Evolutionary conservation across 2,888 invertebrate genomes (phyloP), one percentile per base, ranked within the genome.

Genomic region (Apomyelois bistriatella): DNA sequence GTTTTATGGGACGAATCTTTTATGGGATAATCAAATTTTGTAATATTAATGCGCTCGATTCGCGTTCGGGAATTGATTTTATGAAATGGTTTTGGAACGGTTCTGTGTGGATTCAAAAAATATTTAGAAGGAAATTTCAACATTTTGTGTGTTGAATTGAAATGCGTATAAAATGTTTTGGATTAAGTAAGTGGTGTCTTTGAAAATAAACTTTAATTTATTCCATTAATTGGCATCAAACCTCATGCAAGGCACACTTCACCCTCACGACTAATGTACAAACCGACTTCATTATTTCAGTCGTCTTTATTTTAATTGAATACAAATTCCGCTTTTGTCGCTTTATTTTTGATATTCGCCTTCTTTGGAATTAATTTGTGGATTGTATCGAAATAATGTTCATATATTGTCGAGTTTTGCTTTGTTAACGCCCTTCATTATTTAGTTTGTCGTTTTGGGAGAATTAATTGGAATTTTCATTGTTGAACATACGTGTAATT

Each of bases 11-110:
- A 76, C 81, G 85, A 85, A 82, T 87, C 87, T 89, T 90, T 90
- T 88, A 90, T 86, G 81, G 84, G 86, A 89, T 89, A 90, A 90
- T 90, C 87, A 89, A 90, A 90, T 89, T 89, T 87, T 88, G 86
- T 85, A 82, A 82, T 87, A 87, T 88, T 88, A 89, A 89, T 87
- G 86, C 78, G 68, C 75, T 77, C 81, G 79, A 80, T 84, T 83
- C 80, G 74, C 67, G 76, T 73, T 73, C 73, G 74, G 66, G 78
- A 76, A 85, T 88, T 81, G 86, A 84, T 85, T 82, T 74, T 65
- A 60, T 56, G 36, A 36, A 35, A 42, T 12, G 41, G 59, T 59
- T 59, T 57, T 36, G 35, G 42, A 28, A 16, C 6, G 10, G 9
- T 9, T 4, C 9, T 3, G 13, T 38, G 15, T 7, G 15, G 28